These are phyloP conservation scores for Agriopis leucophaearia DNA, from an alignment of 2,888 invertebrate species.

Conservation along the genomic window DNA sequence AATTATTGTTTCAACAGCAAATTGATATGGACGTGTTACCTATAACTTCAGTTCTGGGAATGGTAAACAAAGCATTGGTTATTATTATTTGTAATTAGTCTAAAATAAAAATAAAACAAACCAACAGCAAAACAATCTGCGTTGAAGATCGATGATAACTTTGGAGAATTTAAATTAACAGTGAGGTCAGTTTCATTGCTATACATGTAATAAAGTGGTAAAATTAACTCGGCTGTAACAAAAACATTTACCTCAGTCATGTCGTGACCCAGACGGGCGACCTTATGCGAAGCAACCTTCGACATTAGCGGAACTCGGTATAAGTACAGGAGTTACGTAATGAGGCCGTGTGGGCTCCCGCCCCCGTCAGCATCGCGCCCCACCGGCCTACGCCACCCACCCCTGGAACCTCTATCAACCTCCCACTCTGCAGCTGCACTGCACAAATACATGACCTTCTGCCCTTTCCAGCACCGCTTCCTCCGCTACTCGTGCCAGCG, in stretches of 20 bases:
- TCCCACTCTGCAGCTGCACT: conserved; percentile 66
- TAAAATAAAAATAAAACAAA: neutral
- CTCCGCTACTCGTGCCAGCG: conserved; percentile 38
- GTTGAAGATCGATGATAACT: neutral
- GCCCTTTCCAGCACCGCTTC: conserved; percentile 64
- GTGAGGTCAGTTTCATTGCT: conserved; percentile 18
- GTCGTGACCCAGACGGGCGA: conserved; percentile 71
- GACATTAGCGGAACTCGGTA: conserved; percentile 70
- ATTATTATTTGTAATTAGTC: neutral
- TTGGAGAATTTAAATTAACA: neutral
- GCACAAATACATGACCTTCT: conserved; percentile 69
- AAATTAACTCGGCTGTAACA: conserved; percentile 33
- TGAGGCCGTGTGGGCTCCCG: conserved; percentile 48
- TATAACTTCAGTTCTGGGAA: conserved; percentile 10
- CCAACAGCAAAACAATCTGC: conserved; percentile 1
- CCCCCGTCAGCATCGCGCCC: conserved; percentile 55
- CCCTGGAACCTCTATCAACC: conserved; percentile 51
- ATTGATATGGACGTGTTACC: conserved; percentile 19
- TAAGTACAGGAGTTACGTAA: conserved; percentile 62
- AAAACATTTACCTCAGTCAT: conserved; percentile 48
- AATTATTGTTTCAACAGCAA: conserved; percentile 12
- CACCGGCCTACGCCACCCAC: conserved; percentile 55
- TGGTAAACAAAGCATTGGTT: neutral
- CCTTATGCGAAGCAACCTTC: conserved; percentile 79
- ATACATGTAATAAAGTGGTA: conserved; percentile 14